These are phyloP conservation scores for Heliothis subflexa DNA, from an alignment of 1,140 invertebrate genomes.

Conservation along the genomic window DNA sequence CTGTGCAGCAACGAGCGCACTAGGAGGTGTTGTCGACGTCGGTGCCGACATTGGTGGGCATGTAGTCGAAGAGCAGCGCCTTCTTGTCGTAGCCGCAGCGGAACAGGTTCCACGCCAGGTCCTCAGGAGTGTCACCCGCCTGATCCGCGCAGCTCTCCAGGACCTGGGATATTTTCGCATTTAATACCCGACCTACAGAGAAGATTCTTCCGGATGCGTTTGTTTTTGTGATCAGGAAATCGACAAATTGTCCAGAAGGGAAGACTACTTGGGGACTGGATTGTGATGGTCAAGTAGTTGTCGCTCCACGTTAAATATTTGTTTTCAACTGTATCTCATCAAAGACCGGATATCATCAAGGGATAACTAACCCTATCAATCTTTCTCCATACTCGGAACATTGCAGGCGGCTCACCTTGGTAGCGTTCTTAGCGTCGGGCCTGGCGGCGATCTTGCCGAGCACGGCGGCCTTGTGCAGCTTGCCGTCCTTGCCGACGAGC, in stretches of 20 bases:
- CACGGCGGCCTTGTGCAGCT: conserved; percentile 70
- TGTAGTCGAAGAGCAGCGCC: conserved; percentile 72
- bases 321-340: too few relatives aligned
- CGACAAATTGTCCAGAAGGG: too few relatives aligned
- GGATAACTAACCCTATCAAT: too few relatives aligned
- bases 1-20: background rate
- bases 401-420: conserved; percentile 61
- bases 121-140: conserved; percentile 69
- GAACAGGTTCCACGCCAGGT: conserved; percentile 79
- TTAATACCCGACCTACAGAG: too few relatives aligned
- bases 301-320: too few relatives aligned
- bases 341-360: too few relatives aligned
- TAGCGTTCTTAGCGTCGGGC: conserved; percentile 63
- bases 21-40: conserved; percentile 49
- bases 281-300: too few relatives aligned
- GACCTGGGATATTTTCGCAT: conserved; percentile 53
- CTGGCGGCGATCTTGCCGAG: conserved; percentile 64
- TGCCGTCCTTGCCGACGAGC: conserved; percentile 77
- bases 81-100: conserved; percentile 78
- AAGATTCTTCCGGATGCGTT: too few relatives aligned
- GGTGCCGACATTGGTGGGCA: conserved; percentile 54
- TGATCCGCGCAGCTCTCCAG: conserved; percentile 73
- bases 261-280: too few relatives aligned
- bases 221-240: too few relatives aligned
- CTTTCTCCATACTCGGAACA: too few relatives aligned